Percentiles rank a stretch among this genome's conserved stretches.
Conservation (phyloP, 2,113 vertebrate genomes). For the Upupa epops region DNA sequence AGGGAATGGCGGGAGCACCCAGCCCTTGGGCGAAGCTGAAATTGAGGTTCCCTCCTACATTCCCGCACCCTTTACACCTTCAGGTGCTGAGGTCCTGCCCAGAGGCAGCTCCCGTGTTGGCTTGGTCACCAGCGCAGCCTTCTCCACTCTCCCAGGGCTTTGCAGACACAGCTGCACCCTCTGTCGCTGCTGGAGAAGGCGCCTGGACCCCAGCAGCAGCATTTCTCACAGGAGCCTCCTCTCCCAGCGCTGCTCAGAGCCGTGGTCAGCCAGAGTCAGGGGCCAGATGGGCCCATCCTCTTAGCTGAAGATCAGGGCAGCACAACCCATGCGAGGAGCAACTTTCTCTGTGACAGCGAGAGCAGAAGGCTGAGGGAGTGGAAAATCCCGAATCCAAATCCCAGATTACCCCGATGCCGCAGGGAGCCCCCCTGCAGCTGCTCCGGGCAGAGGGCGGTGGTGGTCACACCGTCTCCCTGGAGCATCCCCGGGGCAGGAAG, state of each 20-base stretch:
- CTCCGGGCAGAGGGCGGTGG: no score
- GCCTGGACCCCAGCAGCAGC: background rate
- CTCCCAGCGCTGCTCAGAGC: background rate
- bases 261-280: background rate
- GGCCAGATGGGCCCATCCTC: background rate
- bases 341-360: background rate
- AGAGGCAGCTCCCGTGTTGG: background rate
- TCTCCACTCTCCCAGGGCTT: fast-evolving
- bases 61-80: background rate
- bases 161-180: background rate
- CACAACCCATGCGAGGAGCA: fast-evolving
- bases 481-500: background rate
- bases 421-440: background rate
- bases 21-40: fast-evolving
- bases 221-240: fast-evolving
- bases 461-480: no score
- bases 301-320: background rate
- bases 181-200: fast-evolving
- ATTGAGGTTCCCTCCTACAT: background rate
- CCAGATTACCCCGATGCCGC: background rate
- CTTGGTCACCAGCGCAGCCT: no score
- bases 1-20: no score
- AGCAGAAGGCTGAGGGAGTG: background rate
- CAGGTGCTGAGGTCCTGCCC: no score
- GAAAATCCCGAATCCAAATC: background rate